A percentile compares a stretch with the other conserved stretches of the same genome.
Evolutionary conservation across 2,797 vertebrate species (phyloP).

Genomic region (Hydrocynus forskahlii): DNA sequence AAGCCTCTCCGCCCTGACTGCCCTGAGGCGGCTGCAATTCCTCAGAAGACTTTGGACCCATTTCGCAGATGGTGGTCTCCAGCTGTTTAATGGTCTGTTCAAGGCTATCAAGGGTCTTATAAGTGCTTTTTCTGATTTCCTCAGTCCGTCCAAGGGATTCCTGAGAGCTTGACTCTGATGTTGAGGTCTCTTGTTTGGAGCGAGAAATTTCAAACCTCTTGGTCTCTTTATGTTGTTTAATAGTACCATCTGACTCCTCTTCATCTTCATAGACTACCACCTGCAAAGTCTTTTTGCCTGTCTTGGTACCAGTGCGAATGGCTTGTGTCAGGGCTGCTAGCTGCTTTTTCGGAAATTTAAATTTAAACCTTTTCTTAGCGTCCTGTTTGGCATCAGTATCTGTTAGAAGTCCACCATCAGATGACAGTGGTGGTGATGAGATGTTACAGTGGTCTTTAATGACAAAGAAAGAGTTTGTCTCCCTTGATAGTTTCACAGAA

Average conservation of each 20-base stretch:
- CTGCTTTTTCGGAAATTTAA: conserved; percentile 98
- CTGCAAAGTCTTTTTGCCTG: conserved; percentile 96
- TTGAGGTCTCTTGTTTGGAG: conserved; percentile 62
- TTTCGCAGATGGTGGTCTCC: conserved; percentile 96
- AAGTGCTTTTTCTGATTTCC: conserved; percentile 93
- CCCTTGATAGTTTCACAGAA: conserved; percentile 32
- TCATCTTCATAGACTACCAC: conserved; percentile 98
- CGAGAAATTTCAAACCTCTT: conserved; percentile 88
- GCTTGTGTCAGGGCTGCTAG: conserved; percentile 92
- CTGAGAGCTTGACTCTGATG: conserved; percentile 33
- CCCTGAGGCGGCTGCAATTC: conserved; percentile 55
- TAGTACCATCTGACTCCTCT: conserved; percentile 88
- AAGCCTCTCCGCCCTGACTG: conserved; percentile 65
- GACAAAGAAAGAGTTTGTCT: background rate
- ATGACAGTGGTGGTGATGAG: conserved; percentile 28
- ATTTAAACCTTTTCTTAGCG: conserved; percentile 95
- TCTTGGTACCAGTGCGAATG: conserved; percentile 90
- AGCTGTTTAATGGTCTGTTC: conserved; percentile 98
- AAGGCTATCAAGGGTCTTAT: conserved; percentile 93
- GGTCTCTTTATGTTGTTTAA: conserved; percentile 90
- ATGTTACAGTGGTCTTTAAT: conserved; percentile 2
- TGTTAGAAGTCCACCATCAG: background rate
- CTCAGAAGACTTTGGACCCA: conserved; percentile 82
- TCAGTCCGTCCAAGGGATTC: conserved; percentile 79
- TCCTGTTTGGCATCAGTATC: conserved; percentile 83